A percentile compares a stretch with the other conserved stretches of the same genome.
These are phyloP conservation scores for Apaloderma vittatum DNA, from an alignment of 2,113 vertebrate species.

Conservation along the genomic window DNA sequence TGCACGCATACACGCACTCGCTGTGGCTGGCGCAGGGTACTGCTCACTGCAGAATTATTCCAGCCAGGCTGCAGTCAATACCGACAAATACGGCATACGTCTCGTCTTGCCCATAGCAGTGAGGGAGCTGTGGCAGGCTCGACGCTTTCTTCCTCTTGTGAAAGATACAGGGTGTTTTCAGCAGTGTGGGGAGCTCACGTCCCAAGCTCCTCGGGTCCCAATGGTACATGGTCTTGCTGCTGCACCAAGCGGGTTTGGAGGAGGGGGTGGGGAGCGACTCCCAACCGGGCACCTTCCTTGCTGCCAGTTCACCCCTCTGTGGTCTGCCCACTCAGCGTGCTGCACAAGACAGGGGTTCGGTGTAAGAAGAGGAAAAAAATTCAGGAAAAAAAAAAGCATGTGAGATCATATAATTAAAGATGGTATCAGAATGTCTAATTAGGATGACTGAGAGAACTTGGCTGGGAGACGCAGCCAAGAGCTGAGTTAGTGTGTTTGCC, in stretches of 20 bases:
- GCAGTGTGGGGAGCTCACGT: not conserved
- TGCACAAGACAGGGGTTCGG: not conserved
- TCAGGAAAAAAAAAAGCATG: not conserved
- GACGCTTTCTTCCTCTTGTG: not conserved
- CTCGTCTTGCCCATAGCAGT: conserved; percentile 12
- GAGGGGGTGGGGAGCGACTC: not conserved
- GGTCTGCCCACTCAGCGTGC: accelerated
- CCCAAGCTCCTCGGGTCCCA: accelerated
- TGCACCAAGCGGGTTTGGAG: accelerated
- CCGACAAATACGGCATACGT: conserved; percentile 44
- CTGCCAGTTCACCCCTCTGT: not conserved
- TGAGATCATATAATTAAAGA: conserved; percentile 75
- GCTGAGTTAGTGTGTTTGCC: conserved; percentile 71
- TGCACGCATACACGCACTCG: not conserved
- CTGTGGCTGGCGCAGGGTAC: not conserved
- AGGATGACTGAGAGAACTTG: conserved; percentile 68
- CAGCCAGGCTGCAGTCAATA: conserved; percentile 41
- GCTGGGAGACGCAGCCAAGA: conserved; percentile 68
- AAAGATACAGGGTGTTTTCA: not conserved
- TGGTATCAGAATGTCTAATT: conserved; percentile 74
- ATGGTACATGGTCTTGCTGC: not conserved
- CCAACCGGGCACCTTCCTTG: not conserved
- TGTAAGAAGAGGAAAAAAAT: not conserved
- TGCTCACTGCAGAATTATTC: accelerated
- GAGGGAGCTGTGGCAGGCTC: not conserved